A percentile compares a stretch with the other conserved stretches of the same genome.
Conservation (phyloP, 2,113 vertebrate genomes). For the Sinocyclocheilus rhinocerous region DNA sequence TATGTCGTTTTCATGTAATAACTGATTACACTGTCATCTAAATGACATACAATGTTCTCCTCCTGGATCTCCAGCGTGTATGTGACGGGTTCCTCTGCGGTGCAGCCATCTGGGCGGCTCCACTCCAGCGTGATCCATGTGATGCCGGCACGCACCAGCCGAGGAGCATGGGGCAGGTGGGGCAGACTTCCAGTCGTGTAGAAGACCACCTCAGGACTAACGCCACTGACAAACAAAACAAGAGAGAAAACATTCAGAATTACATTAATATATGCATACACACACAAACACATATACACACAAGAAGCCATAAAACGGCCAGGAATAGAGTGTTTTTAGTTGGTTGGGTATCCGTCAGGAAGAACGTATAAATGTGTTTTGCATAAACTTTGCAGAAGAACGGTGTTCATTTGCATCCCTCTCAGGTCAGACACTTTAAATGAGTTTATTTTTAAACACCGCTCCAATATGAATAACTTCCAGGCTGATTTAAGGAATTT, state of each 20-base stretch:
- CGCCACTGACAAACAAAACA: conserved; percentile 77
- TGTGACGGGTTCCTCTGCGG: conserved; percentile 87
- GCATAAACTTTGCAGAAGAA: not conserved
- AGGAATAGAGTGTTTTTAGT: not conserved
- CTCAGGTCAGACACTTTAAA: not conserved
- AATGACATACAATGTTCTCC: conserved; percentile 85
- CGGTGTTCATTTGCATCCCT: not conserved
- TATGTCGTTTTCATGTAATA: not conserved
- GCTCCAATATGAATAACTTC: not conserved
- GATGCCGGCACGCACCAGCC: conserved; percentile 89
- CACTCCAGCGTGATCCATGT: conserved; percentile 95
- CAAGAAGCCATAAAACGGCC: too few species aligned
- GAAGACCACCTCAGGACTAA: conserved; percentile 92
- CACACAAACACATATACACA: not conserved
- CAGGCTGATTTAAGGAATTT: not conserved
- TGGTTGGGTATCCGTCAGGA: not conserved
- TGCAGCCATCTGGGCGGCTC: conserved; percentile 88
- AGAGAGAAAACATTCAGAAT: conserved; percentile 13
- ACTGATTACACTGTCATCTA: not conserved
- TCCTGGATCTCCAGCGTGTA: conserved; percentile 97
- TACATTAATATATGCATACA: not conserved
- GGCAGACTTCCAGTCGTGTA: conserved; percentile 92
- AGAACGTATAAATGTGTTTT: not conserved
- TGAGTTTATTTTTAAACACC: not conserved
- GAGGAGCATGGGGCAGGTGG: conserved; percentile 87